Base-by-base conservation (phyloP, 1,140 invertebrate genomes). In the Eueides isabella region DNA sequence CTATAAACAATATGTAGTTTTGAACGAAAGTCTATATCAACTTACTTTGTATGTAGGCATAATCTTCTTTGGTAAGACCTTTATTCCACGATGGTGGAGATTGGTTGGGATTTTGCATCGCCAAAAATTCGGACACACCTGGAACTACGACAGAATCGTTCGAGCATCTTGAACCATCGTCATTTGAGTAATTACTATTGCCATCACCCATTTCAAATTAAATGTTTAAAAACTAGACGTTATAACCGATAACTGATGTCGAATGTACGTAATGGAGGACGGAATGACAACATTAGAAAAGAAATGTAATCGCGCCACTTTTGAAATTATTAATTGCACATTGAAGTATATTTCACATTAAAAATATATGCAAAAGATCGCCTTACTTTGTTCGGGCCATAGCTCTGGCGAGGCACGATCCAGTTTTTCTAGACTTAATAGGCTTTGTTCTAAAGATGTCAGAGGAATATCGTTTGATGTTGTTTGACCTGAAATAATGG, bases 381-480 rank as follows among this genome's bases (percentile, higher is more conserved):
- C 72, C 95, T 96, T 95, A 98, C 97, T 97, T 94, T 97, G 96
- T 93, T 98, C 97, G 61, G 98, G 98, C 98, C 98, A 99, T 83
- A 98, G 89, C 85, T 98, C 97, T 16, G 98, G 98, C 2, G 98
- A 98, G 11, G 97, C 95, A 84, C 98, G 94, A 91, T 98, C 97
- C 75, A 99, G 93, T 85, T 97, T 98, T 94, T 99, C 98, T 85
- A 97, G 94, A 81, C 97, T 98, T 74, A 97, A 94, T 55, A 97
- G 93, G 87, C 94, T 96, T 85, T 96, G 95, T 85, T 96, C 96
- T 73, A 96, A 88, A 65, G 93, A 94, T 77, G 92, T 92, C 84
- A 95, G 83, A 75, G 92, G 92, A 87, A 93, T 93, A 92, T 93
- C 90, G 78, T 93, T 91, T 71, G 87, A 84, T 76, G 90, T 80